Conservation (phyloP, 1,140 invertebrate species). For the Ladona fulva region DNA sequence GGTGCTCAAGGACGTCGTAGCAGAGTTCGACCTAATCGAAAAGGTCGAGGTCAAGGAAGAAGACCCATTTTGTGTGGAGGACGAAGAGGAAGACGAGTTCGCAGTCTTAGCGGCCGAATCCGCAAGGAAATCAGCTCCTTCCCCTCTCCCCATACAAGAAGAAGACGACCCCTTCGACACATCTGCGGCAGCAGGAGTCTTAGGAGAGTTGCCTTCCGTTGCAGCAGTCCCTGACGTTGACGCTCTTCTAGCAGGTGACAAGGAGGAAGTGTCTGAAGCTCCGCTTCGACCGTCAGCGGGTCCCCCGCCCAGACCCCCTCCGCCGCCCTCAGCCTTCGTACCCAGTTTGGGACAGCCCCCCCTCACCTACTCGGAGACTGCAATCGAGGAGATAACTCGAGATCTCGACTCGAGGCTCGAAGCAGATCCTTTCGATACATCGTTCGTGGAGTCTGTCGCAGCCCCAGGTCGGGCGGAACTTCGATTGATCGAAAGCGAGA, state of each 20-base stretch:
- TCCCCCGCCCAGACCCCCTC: not conserved
- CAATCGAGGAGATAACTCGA: constrained; percentile 36
- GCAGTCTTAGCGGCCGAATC: constrained; percentile 63
- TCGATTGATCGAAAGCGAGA: constrained; percentile 51
- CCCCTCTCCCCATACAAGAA: not conserved
- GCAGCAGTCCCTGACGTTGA: constrained; percentile 23
- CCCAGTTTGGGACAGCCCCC: not conserved
- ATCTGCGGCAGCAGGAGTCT: constrained; percentile 23
- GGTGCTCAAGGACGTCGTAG: constrained; percentile 32
- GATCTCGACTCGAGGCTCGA: constrained; percentile 30
- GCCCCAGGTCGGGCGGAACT: constrained; percentile 56
- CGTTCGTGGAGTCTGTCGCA: constrained; percentile 62
- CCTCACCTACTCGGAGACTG: constrained; percentile 29
- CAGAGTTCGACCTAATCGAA: constrained; percentile 41
- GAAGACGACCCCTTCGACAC: constrained; percentile 30
- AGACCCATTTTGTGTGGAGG: not conserved
- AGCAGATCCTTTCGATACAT: constrained; percentile 77
- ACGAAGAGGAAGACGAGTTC: constrained; percentile 59
- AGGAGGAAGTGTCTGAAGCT: constrained; percentile 16
- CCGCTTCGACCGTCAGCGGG: constrained; percentile 12
- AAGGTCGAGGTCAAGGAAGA: not conserved
- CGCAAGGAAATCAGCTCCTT: constrained; percentile 37
- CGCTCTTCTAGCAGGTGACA: constrained; percentile 31
- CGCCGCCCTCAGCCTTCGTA: not conserved
- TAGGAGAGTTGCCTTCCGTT: constrained; percentile 17